A percentile compares a stretch with the other conserved stretches of the same genome.
Evolutionary conservation across 1,140 invertebrate genomes (phyloP).

Genomic region (Archivesica marissinica): DNA sequence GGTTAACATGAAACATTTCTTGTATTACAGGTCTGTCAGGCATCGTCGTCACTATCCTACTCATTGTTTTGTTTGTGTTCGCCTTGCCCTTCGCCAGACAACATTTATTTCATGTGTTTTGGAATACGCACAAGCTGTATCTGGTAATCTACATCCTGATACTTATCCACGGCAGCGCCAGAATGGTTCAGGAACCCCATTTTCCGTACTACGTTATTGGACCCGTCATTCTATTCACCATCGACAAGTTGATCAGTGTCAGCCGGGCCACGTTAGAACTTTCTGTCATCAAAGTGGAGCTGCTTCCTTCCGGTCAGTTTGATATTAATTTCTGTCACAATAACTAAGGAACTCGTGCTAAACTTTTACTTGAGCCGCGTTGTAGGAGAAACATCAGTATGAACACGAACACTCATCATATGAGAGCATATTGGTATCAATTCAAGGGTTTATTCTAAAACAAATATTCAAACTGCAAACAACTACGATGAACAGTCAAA

Average conservation of each 20-base stretch:
- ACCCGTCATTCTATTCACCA: conserved; percentile 93
- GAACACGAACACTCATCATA: no score
- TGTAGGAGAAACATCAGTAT: no score
- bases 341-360: no score
- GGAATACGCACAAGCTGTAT: conserved; percentile 97
- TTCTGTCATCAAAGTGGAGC: conserved; percentile 96
- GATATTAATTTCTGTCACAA: no score
- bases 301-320: conserved; percentile 95
- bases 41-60: conserved; percentile 94
- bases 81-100: conserved; percentile 96
- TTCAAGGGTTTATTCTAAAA: no score
- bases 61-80: conserved; percentile 98
- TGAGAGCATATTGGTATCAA: no score
- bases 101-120: conserved; percentile 90
- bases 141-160: conserved; percentile 94
- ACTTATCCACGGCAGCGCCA: conserved; percentile 94
- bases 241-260: conserved; percentile 95
- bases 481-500: no score
- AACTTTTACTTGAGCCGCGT: no score
- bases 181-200: conserved; percentile 90
- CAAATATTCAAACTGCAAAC: no score
- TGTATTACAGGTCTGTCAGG: conserved; percentile 94
- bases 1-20: no score
- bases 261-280: conserved; percentile 89
- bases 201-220: conserved; percentile 98